Evolutionary conservation across 2,797 vertebrate genomes (phyloP).

Genomic region (Caiman crocodilus): DNA sequence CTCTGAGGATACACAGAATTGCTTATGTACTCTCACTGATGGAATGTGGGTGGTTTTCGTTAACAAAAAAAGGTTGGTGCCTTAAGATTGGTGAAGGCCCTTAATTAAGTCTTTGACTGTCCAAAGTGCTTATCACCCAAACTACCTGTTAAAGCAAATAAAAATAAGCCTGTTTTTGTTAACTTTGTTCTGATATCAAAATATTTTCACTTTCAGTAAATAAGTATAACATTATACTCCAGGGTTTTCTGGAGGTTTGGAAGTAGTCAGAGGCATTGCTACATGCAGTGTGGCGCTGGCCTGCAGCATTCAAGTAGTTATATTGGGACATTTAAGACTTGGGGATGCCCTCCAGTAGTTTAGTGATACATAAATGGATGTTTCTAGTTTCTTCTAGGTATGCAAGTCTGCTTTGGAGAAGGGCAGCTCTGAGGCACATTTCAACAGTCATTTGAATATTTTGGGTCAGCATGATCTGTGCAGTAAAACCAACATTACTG

Average conservation of each 20-base stretch:
- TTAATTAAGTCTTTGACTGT: not conserved
- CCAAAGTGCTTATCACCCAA: no score
- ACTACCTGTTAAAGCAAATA: no score
- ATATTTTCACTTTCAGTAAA: no score
- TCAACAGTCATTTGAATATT: not conserved
- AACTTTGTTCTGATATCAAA: no score
- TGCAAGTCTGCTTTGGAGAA: not conserved
- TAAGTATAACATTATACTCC: no score
- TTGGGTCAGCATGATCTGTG: not conserved
- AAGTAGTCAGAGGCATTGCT: not conserved
- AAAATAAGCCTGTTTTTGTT: no score
- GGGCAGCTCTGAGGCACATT: not conserved
- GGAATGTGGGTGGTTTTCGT: no score
- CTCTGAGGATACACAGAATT: not conserved
- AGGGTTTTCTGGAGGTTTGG: no score
- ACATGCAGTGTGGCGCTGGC: not conserved
- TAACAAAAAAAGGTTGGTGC: no score
- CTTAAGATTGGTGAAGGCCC: not conserved
- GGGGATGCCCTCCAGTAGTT: not conserved
- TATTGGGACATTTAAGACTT: not conserved
- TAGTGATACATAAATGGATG: not conserved
- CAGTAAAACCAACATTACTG: not conserved
- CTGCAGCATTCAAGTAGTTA: not conserved
- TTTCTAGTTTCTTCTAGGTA: no score
- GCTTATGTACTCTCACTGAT: no score